Evolutionary conservation across 1,140 invertebrate genomes (phyloP).

Genomic region (Dryas iulia): DNA sequence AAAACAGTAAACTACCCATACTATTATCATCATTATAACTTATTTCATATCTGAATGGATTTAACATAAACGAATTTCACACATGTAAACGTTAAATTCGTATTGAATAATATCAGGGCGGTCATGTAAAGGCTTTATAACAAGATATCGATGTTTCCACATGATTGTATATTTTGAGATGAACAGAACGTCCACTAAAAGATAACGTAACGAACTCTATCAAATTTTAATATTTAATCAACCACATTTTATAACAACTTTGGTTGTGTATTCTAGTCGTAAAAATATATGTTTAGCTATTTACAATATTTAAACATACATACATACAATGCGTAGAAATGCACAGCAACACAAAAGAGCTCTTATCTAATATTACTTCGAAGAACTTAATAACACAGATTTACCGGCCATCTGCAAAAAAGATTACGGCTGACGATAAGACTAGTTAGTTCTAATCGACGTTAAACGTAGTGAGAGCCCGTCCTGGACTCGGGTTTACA

Average conservation of each 20-base stretch:
- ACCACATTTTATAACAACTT: constrained; percentile 80
- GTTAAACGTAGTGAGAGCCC: constrained; percentile 45
- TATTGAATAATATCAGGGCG: constrained; percentile 72
- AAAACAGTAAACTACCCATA: constrained; percentile 51
- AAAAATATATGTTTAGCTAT: constrained; percentile 80
- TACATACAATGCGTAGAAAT: constrained; percentile 77
- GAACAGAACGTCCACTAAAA: constrained; percentile 57
- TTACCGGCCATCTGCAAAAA: constrained; percentile 65
- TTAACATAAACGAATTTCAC: constrained; percentile 48
- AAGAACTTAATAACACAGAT: constrained; percentile 77
- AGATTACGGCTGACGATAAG: constrained; percentile 53
- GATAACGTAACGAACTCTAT: constrained; percentile 76
- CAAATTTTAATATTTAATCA: constrained; percentile 75
- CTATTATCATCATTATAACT: constrained; percentile 38
- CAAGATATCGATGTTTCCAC: constrained; percentile 58
- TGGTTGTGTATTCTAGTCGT: constrained; percentile 79
- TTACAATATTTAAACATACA: constrained; percentile 77
- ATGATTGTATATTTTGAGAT: constrained; percentile 54
- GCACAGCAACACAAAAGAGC: constrained; percentile 75
- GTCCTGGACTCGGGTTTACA: constrained; percentile 43
- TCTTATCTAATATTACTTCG: constrained; percentile 62
- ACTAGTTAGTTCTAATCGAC: constrained; percentile 60
- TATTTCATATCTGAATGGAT: constrained; percentile 28
- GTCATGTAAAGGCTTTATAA: constrained; percentile 65
- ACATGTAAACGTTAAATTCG: constrained; percentile 70